Conservation (phyloP, 2,113 vertebrate genomes). For the Hippopotamus amphibius region DNA sequence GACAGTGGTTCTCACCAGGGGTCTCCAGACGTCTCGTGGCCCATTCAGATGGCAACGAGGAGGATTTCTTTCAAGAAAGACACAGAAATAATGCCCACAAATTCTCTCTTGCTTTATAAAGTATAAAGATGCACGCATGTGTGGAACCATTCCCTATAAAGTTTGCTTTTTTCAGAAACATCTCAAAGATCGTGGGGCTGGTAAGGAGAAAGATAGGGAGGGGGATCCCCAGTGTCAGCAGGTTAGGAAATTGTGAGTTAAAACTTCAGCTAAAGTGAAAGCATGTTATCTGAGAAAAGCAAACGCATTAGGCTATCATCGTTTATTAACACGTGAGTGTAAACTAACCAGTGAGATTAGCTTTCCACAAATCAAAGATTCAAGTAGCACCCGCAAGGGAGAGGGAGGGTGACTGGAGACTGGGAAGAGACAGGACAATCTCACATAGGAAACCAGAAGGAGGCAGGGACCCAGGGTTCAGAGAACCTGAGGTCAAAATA, state of each 20-base stretch:
- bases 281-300: slow-evolving; percentile 12
- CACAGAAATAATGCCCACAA: not conserved
- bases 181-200: not conserved
- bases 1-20: not conserved
- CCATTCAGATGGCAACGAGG: not conserved
- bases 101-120: not conserved
- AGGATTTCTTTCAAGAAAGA: not conserved
- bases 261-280: slow-evolving; percentile 12
- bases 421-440: not conserved
- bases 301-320: not conserved
- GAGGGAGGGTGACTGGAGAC: not conserved
- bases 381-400: not conserved
- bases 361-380: slow-evolving; percentile 32
- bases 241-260: not conserved
- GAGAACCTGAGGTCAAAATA: not conserved
- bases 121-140: not conserved
- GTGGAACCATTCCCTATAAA: not conserved
- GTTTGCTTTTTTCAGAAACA: not conserved
- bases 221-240: not conserved
- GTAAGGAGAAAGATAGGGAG: not conserved
- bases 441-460: not conserved
- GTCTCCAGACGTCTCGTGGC: not conserved
- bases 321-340: not conserved
- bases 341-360: not conserved
- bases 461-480: not conserved